A percentile compares a stretch with the other conserved stretches of the same genome.
Evolutionary conservation across 2,888 invertebrate species (phyloP).

Genomic region (Nowickia ferox): DNA sequence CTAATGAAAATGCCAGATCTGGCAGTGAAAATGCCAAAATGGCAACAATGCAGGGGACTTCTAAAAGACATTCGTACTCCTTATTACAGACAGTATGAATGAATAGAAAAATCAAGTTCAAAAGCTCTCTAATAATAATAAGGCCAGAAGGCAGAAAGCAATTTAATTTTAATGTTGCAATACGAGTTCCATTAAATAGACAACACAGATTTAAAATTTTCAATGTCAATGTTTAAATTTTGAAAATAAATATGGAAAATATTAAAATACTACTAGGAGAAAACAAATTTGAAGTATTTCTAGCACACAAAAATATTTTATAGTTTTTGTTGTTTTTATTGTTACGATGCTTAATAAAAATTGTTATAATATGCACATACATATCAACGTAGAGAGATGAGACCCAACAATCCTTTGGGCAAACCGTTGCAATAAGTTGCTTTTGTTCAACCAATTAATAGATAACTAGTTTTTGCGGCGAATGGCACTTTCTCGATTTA

Average conservation of each 20-base stretch:
- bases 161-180: neutral
- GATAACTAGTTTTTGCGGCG: too few species aligned
- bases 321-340: neutral
- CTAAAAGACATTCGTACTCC: too few species aligned
- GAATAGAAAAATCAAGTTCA: too few species aligned
- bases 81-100: neutral
- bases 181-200: neutral
- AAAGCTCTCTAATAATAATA: too few species aligned
- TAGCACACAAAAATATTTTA: conserved; percentile 8
- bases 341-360: conserved; percentile 1
- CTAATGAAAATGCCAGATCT: too few species aligned
- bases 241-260: conserved; percentile 5
- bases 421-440: neutral
- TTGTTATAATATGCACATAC: neutral
- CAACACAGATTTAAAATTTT: conserved; percentile 45
- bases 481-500: too few species aligned
- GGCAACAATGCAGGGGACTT: too few species aligned
- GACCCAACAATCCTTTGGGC: too few species aligned
- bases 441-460: too few species aligned
- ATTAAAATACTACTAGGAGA: conserved; percentile 18
- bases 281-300: conserved; percentile 12
- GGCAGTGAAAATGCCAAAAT: too few species aligned
- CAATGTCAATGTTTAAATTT: conserved; percentile 68
- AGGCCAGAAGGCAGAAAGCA: neutral
- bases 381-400: neutral